Percentiles rank a stretch among this genome's conserved stretches.
Conservation (phyloP, 92 coral and sea anemone species). For the Porites evermanni region DNA sequence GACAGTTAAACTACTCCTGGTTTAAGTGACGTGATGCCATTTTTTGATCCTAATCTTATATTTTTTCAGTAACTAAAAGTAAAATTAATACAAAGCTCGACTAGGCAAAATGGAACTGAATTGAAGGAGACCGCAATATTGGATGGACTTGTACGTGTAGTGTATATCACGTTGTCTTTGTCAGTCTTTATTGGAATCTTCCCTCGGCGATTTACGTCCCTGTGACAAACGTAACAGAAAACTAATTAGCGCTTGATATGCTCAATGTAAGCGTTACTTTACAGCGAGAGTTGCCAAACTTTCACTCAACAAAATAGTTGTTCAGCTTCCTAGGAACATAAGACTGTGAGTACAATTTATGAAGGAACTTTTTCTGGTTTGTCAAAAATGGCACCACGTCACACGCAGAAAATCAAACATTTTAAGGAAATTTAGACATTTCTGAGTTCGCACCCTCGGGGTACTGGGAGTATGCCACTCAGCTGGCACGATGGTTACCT, state of each 20-base stretch:
- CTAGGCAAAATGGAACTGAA: background rate
- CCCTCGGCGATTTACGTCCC: conserved; percentile 24
- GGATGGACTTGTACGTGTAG: background rate
- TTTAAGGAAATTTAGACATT: background rate
- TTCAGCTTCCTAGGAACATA: background rate
- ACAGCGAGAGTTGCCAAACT: background rate
- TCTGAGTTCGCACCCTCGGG: too few relatives aligned
- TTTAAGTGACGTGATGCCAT: conserved; percentile 21
- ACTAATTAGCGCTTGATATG: conserved; percentile 24
- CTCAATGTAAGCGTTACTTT: background rate
- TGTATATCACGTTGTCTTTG: conserved; percentile 19
- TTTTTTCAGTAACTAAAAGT: conserved; percentile 2
- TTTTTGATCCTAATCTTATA: background rate
- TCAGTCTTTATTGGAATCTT: conserved; percentile 23
- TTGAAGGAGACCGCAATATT: conserved; percentile 13
- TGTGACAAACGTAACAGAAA: conserved; percentile 37
- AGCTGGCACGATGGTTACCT: too few relatives aligned
- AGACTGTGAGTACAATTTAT: background rate
- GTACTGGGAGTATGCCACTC: too few relatives aligned
- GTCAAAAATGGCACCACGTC: conserved; percentile 16
- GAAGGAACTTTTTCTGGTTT: background rate
- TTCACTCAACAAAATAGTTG: background rate
- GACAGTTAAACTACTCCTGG: background rate
- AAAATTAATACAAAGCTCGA: background rate
- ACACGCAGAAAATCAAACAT: conserved; percentile 8